Evolutionary conservation across 1,140 invertebrate species (phyloP).

Genomic region (Brachionus rotundiformis): DNA sequence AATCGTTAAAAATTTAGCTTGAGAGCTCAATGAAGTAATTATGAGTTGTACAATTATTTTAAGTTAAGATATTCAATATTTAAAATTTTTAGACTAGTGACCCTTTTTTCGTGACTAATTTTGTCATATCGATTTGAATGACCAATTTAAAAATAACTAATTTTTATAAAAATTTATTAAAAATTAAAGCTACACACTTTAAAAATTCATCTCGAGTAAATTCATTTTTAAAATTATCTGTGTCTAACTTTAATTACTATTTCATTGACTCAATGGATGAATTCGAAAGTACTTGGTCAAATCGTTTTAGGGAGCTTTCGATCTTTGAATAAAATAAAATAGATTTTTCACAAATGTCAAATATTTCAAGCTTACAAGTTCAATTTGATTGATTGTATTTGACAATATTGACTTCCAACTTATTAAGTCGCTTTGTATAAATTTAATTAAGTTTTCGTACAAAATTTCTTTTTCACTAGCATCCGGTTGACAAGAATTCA

Average conservation of each 20-base stretch:
- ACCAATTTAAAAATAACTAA: not conserved
- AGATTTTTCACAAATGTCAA: not conserved
- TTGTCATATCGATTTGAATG: not conserved
- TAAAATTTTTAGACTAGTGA: not conserved
- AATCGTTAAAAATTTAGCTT: not conserved
- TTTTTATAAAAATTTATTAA: not conserved
- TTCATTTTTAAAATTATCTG: constrained; percentile 14
- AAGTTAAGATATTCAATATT: not conserved
- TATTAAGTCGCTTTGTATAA: constrained; percentile 30
- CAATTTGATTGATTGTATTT: constrained; percentile 37
- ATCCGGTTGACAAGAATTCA: not conserved
- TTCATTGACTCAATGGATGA: not conserved
- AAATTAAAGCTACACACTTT: not conserved
- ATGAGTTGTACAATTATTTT: not conserved
- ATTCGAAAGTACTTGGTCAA: constrained; percentile 21
- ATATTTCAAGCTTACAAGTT: constrained; percentile 22
- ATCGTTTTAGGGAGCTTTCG: constrained; percentile 26
- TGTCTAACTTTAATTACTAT: not conserved
- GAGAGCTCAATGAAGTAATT: not conserved
- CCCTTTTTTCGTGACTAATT: not conserved
- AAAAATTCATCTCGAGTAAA: not conserved
- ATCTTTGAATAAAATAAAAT: constrained; percentile 8
- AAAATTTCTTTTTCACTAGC: not conserved
- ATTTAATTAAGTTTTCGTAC: constrained; percentile 5
- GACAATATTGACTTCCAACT: constrained; percentile 39